These are phyloP conservation scores for Trididemnum clinides DNA, from an alignment of 23 tunicate species.

Conservation along the genomic window DNA sequence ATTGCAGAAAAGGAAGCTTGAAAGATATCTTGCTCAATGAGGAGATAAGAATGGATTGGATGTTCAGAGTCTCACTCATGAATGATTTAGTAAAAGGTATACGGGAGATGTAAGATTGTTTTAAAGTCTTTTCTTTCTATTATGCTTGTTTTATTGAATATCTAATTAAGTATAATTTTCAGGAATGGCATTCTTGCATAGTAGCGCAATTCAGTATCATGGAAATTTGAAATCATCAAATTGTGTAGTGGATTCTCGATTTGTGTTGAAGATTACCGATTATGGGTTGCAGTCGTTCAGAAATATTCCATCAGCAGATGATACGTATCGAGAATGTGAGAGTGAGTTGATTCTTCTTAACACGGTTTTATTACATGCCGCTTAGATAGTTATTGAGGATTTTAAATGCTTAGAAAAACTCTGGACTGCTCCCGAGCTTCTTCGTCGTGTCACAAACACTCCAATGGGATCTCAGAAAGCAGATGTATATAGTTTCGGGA, in stretches of 20 bases:
- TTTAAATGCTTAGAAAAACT: constrained; percentile 76
- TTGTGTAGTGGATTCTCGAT: constrained; percentile 90
- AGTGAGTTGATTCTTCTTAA: too few relatives aligned
- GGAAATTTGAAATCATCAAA: constrained; percentile 94
- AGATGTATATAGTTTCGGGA: constrained; percentile 94
- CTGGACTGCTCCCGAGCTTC: constrained; percentile 96
- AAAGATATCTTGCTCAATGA: constrained; percentile 80
- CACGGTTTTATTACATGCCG: too few relatives aligned
- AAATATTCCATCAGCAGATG: constrained; percentile 51
- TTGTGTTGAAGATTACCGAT: constrained; percentile 90
- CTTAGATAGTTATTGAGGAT: too few relatives aligned
- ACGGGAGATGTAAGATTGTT: too few relatives aligned
- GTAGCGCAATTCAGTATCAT: constrained; percentile 82
- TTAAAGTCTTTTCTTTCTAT: too few relatives aligned
- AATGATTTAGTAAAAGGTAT: constrained; percentile 91
- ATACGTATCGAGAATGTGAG: constrained; percentile 53
- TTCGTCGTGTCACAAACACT: constrained; percentile 38
- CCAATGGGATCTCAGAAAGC: constrained; percentile 75
- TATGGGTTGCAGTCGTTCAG: constrained; percentile 78
- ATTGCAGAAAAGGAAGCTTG: constrained; percentile 83
- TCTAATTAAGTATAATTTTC: too few relatives aligned
- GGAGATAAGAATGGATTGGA: constrained; percentile 82
- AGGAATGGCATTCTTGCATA: constrained; percentile 93
- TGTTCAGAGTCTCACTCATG: constrained; percentile 88
- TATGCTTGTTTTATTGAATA: too few relatives aligned